Evolutionary conservation across 2,113 vertebrate species (phyloP).

Genomic region (Heterotis niloticus): DNA sequence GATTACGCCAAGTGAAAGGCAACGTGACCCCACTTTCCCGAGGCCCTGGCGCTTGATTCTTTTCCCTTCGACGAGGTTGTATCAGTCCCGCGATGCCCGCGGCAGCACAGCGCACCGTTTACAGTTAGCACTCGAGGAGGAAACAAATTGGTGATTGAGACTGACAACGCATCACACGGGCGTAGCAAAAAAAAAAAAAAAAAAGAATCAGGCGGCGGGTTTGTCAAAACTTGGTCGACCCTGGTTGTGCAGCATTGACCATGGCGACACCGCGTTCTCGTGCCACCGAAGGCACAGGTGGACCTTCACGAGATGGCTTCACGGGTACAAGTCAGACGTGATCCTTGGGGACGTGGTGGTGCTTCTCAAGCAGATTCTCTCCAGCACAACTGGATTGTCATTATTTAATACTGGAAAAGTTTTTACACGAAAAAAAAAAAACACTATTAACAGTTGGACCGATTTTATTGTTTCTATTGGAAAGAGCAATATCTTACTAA

Average conservation of each 20-base stretch:
- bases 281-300: neutral
- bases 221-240: neutral
- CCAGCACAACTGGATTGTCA: too few species aligned
- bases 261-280: neutral
- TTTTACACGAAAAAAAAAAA: too few species aligned
- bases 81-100: slow-evolving; percentile 43
- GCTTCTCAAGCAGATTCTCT: too few species aligned
- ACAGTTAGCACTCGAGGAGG: slow-evolving; percentile 19
- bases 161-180: neutral
- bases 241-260: neutral
- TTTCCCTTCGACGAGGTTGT: neutral
- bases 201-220: neutral
- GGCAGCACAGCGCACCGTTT: slow-evolving; percentile 14
- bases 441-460: too few species aligned
- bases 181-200: neutral
- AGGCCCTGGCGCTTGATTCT: slow-evolving; percentile 50
- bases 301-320: too few species aligned
- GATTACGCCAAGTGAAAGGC: slow-evolving; percentile 61
- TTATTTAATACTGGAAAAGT: too few species aligned
- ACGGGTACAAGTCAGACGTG: neutral
- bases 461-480: too few species aligned
- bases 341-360: neutral
- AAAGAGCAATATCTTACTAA: neutral
- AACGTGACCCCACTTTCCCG: slow-evolving; percentile 66
- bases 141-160: slow-evolving; percentile 9